Conservation (phyloP, 2,797 vertebrate genomes). For the Sebastes wilsoni region DNA sequence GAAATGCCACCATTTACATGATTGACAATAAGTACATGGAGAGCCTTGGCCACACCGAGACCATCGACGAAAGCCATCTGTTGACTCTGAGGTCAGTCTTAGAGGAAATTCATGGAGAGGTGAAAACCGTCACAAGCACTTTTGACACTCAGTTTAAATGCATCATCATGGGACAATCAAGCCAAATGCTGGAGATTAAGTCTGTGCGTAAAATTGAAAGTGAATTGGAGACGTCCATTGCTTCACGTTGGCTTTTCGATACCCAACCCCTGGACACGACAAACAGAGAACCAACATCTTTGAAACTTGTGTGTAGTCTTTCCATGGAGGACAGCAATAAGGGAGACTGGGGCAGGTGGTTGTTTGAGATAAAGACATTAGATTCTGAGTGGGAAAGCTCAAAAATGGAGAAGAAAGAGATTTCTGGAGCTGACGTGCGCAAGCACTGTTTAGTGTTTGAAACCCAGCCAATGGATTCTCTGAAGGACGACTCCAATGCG, state of each 20-base stretch:
- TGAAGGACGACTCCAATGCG: slow-evolving; percentile 85
- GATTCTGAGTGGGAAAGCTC: slow-evolving; percentile 84
- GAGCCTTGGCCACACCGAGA: slow-evolving; percentile 85
- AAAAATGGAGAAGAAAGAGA: slow-evolving; percentile 79
- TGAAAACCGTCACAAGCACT: slow-evolving; percentile 87
- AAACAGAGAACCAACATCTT: slow-evolving; percentile 78
- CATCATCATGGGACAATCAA: slow-evolving; percentile 87
- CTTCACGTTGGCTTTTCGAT: slow-evolving; percentile 88
- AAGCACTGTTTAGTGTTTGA: slow-evolving; percentile 92
- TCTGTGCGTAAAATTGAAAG: slow-evolving; percentile 88
- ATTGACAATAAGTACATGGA: slow-evolving; percentile 89
- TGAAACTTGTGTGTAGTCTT: slow-evolving; percentile 86
- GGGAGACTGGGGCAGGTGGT: slow-evolving; percentile 85
- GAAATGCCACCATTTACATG: slow-evolving; percentile 87
- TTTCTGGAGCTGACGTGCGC: slow-evolving; percentile 88
- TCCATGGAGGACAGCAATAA: slow-evolving; percentile 88
- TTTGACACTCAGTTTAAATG: slow-evolving; percentile 90
- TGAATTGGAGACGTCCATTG: slow-evolving; percentile 86
- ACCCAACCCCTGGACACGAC: slow-evolving; percentile 86
- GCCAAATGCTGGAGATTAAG: slow-evolving; percentile 89
- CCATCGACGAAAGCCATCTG: slow-evolving; percentile 86
- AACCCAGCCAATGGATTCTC: slow-evolving; percentile 88
- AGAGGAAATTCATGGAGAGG: slow-evolving; percentile 87
- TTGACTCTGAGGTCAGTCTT: slow-evolving; percentile 86
- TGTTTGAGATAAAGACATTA: slow-evolving; percentile 89